A percentile compares a stretch with the other conserved stretches of the same genome.
These are phyloP conservation scores for Orchesella flavescens DNA, from an alignment of 2,888 invertebrate genomes.

Conservation along the genomic window DNA sequence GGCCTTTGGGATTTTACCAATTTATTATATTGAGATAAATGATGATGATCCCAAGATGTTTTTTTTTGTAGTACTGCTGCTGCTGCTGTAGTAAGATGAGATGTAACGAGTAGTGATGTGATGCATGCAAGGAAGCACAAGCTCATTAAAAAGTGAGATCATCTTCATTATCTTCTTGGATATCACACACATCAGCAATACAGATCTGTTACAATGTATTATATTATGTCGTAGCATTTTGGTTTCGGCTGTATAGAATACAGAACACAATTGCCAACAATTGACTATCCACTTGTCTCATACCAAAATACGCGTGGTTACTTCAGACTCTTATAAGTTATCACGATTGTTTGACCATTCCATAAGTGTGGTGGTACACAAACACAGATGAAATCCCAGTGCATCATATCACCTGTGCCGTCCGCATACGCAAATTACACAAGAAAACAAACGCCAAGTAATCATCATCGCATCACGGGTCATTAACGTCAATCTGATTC, in stretches of 20 bases:
- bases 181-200: conserved; percentile 5
- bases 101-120: conserved; percentile 2
- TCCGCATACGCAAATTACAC: background rate
- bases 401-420: background rate
- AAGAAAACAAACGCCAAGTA: conserved; percentile 10
- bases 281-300: too few relatives aligned
- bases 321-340: too few relatives aligned
- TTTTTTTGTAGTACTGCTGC: conserved; percentile 9
- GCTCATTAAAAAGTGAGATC: conserved; percentile 40
- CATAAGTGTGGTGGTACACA: too few relatives aligned
- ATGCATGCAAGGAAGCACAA: conserved; percentile 14
- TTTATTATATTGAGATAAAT: conserved; percentile 33
- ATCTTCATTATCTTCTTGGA: conserved; percentile 31
- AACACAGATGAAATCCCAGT: too few relatives aligned
- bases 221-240: too few relatives aligned
- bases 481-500: conserved; percentile 34
- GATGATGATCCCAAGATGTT: background rate
- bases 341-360: too few relatives aligned
- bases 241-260: too few relatives aligned
- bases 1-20: conserved; percentile 27
- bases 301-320: too few relatives aligned
- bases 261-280: too few relatives aligned
- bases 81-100: background rate
- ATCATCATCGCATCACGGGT: conserved; percentile 40
- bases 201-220: too few relatives aligned